These are phyloP conservation scores for Illadopsis cleaveri DNA, from an alignment of 2,113 vertebrate genomes.

Conservation along the genomic window DNA sequence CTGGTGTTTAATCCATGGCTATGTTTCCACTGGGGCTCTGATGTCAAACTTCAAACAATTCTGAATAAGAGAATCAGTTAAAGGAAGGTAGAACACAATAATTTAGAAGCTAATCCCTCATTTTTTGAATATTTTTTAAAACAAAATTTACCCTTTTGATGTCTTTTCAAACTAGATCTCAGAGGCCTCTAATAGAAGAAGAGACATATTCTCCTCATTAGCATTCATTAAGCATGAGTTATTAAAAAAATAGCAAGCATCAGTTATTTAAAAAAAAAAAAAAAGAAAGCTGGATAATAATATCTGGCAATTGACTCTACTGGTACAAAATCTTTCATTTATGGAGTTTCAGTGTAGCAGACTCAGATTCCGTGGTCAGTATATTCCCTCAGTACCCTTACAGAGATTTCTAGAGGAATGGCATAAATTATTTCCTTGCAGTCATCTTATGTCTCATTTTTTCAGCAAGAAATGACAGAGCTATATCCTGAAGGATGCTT, in stretches of 20 bases:
- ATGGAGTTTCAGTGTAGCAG: neutral
- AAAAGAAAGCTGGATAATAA: neutral
- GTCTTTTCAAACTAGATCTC: constrained; percentile 19
- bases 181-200: neutral
- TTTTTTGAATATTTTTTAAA: neutral
- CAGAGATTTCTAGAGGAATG: neutral
- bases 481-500: neutral
- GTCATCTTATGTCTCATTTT: neutral
- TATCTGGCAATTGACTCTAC: neutral
- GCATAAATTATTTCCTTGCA: neutral
- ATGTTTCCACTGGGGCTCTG: neutral
- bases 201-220: neutral
- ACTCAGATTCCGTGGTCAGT: neutral
- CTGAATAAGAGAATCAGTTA: constrained; percentile 7
- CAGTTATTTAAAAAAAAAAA: neutral
- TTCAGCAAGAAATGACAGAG: neutral
- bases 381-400: neutral
- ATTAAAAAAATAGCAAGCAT: neutral
- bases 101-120: neutral
- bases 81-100: neutral
- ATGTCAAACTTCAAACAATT: neutral
- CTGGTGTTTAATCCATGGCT: neutral
- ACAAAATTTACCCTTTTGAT: constrained; percentile 15
- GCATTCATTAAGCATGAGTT: neutral
- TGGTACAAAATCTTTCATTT: neutral